Conservation (phyloP, 2,113 vertebrate species). For the Otocyon megalotis region DNA sequence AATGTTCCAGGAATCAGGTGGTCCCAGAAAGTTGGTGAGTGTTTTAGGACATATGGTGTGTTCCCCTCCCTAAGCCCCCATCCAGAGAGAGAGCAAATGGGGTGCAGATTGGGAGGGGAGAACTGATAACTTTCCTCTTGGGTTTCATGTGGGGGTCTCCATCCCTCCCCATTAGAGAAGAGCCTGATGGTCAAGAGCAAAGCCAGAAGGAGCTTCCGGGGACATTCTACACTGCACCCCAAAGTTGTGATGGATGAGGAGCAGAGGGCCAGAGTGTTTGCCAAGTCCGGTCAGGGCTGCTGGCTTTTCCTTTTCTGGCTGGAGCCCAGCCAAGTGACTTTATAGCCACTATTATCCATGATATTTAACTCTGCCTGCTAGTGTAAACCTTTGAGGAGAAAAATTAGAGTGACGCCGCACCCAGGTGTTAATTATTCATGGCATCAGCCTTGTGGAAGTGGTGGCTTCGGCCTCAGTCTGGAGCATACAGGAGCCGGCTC, state of each 20-base stretch:
- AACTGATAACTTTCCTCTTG: background rate
- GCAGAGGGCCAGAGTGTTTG: conserved; percentile 15
- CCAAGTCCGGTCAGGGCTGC: background rate
- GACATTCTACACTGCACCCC: background rate
- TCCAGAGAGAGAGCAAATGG: background rate
- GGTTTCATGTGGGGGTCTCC: background rate
- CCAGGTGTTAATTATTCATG: conserved; percentile 90
- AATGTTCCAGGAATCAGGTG: conserved; percentile 37
- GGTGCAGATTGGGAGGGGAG: background rate
- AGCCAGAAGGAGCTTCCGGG: conserved; percentile 39
- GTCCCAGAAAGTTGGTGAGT: conserved; percentile 9
- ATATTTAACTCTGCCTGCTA: conserved; percentile 85
- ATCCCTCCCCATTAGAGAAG: background rate
- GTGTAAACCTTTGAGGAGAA: conserved; percentile 90
- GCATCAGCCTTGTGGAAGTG: conserved; percentile 77
- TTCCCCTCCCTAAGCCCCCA: background rate
- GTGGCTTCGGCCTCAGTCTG: conserved; percentile 19
- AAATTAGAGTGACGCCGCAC: conserved; percentile 86
- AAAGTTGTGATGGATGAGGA: conserved; percentile 44
- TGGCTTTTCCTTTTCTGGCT: conserved; percentile 32
- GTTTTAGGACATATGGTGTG: background rate
- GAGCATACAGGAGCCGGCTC: conserved; percentile 40
- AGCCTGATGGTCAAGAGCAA: conserved; percentile 27
- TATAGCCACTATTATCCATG: conserved; percentile 73
- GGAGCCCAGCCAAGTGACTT: conserved; percentile 66